phyloP scores from a whole-genome alignment of 2,113 vertebrate genomes.

The Microcebus tavaratra region DNA sequence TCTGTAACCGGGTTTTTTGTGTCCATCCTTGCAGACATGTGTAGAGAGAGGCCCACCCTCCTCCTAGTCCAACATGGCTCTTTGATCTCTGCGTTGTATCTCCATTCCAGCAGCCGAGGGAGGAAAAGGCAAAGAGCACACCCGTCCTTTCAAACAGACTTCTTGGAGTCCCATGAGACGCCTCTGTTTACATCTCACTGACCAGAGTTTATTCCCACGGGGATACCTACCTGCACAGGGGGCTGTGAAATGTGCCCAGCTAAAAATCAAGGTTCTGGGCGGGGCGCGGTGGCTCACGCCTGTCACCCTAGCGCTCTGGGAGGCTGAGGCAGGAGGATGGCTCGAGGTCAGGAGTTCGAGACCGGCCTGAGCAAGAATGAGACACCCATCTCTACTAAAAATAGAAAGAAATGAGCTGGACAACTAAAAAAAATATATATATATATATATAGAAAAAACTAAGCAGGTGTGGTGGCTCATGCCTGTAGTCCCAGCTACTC shows the following conservation, averaged over 20 bases:
- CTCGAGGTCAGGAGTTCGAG: too few species aligned
- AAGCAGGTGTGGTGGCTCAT: too few species aligned
- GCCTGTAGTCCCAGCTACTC: too few species aligned
- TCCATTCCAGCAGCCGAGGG: not conserved
- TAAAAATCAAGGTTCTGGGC: not conserved
- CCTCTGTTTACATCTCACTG: not conserved
- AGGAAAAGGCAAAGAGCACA: not conserved
- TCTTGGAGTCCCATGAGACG: not conserved
- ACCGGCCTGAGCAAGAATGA: too few species aligned
- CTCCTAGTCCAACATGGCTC: not conserved
- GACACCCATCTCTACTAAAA: too few species aligned
- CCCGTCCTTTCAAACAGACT: not conserved
- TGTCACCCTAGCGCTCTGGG: too few species aligned
- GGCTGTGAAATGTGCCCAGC: not conserved
- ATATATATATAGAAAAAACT: too few species aligned
- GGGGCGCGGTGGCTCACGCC: too few species aligned
- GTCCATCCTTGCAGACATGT: not conserved
- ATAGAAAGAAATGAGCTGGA: too few species aligned
- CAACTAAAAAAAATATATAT: too few species aligned
- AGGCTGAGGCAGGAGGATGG: too few species aligned
- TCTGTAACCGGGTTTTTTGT: not conserved
- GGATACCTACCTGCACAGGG: not conserved
- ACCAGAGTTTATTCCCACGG: not conserved
- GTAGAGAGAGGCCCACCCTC: not conserved
- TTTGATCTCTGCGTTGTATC: not conserved